Percentiles rank a stretch among this genome's conserved stretches.
phyloP scores from a whole-genome alignment of 2,797 vertebrate genomes.

The Platalea minor region DNA sequence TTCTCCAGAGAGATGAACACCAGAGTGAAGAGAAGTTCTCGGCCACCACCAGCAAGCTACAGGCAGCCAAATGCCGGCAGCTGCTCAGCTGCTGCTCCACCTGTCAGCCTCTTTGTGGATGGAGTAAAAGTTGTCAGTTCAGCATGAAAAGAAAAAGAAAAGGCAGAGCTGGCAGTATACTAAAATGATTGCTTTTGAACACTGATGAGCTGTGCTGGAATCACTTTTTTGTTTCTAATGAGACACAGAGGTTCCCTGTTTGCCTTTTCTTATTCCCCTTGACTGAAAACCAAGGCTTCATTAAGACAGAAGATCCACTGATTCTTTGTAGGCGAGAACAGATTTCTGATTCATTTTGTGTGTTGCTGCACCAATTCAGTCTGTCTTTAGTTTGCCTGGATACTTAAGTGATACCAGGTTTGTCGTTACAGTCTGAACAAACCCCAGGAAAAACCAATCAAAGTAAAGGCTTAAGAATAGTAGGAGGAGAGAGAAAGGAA shows the following conservation, averaged over 20 bases:
- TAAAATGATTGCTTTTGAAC: constrained; percentile 28
- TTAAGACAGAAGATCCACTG: not conserved
- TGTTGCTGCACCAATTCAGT: not conserved
- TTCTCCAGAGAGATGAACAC: not conserved
- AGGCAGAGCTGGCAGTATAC: not conserved
- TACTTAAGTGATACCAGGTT: not conserved
- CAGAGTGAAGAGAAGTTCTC: not conserved
- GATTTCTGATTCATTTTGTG: constrained; percentile 12
- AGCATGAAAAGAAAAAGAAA: constrained; percentile 29
- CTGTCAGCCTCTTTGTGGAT: constrained; percentile 31
- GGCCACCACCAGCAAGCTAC: not conserved
- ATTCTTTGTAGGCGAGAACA: not conserved
- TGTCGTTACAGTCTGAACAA: not conserved
- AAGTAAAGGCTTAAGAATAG: not conserved
- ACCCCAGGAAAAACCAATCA: not conserved
- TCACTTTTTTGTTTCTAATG: constrained; percentile 6
- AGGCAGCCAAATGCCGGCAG: constrained; percentile 60
- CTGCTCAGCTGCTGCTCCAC: constrained; percentile 60
- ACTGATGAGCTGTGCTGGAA: constrained; percentile 2
- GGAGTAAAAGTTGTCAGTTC: constrained; percentile 35
- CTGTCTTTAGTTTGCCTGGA: constrained; percentile 1
- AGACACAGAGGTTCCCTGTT: not conserved
- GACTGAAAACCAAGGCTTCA: not conserved
- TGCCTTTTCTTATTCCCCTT: not conserved
- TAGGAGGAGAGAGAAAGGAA: not conserved